Conservation (phyloP, 2,113 vertebrate species). For the Dicrurus megarhynchus region DNA sequence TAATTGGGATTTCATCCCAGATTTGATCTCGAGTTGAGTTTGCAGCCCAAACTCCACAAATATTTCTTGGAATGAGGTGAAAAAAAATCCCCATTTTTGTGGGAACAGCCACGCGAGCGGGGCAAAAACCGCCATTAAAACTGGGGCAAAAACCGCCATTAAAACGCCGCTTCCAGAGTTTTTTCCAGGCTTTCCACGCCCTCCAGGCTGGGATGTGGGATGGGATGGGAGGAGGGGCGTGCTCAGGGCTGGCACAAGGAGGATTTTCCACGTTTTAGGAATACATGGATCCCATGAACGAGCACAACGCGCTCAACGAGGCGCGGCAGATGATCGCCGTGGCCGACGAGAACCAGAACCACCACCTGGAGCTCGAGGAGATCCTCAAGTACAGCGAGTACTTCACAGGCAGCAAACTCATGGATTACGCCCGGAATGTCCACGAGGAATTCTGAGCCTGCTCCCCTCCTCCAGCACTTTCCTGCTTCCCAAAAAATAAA, state of each 20-base stretch:
- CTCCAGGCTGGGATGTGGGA: too few species aligned
- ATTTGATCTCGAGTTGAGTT: not conserved
- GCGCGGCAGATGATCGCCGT: constrained; percentile 98
- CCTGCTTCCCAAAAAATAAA: not conserved
- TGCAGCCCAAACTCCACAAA: not conserved
- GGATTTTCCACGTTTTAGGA: constrained; percentile 65
- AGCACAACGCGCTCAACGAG: constrained; percentile 94
- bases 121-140: accelerated
- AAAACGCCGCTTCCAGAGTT: accelerated
- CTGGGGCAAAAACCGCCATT: accelerated
- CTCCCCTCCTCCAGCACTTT: not conserved
- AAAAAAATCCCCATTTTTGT: not conserved
- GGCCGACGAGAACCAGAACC: constrained; percentile 95
- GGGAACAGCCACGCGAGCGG: accelerated
- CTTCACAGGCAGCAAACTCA: constrained; percentile 96
- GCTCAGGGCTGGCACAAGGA: too few species aligned
- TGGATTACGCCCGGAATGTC: constrained; percentile 95
- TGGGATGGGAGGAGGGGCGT: too few species aligned
- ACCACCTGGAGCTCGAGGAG: constrained; percentile 88
- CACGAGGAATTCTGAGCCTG: constrained; percentile 93
- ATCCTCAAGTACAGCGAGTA: constrained; percentile 97
- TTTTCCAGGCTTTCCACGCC: accelerated
- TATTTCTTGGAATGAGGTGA: not conserved
- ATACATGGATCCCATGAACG: constrained; percentile 99
- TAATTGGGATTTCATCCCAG: too few species aligned